Evolutionary conservation across 2,888 invertebrate genomes (phyloP).

Genomic region (Cataglyphis altisquamis): DNA sequence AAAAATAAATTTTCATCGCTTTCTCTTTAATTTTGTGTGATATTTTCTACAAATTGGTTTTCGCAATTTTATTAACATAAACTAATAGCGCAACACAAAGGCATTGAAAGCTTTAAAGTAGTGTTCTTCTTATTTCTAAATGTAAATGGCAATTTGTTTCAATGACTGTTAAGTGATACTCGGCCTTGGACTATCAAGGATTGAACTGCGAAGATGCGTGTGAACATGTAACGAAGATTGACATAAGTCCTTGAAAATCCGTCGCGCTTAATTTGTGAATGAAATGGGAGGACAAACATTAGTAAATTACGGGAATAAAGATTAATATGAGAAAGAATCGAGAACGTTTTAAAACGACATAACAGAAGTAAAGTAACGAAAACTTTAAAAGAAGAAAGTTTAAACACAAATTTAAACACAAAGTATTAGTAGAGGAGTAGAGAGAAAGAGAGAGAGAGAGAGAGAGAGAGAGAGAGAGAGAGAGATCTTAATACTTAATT

Average conservation of each 20-base stretch:
- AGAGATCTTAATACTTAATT: constrained; percentile 32
- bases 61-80: neutral
- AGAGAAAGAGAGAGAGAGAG: neutral
- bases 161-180: constrained; percentile 25
- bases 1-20: neutral
- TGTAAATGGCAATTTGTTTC: constrained; percentile 50
- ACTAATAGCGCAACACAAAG: neutral
- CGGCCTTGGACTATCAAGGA: constrained; percentile 42
- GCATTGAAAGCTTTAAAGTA: constrained; percentile 23
- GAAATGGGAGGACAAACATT: neutral
- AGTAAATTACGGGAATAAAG: neutral
- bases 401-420: constrained; percentile 9
- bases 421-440: neutral
- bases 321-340: constrained; percentile 2
- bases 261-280: neutral
- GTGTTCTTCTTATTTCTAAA: constrained; percentile 7
- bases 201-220: constrained; percentile 27
- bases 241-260: constrained; percentile 20
- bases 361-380: neutral
- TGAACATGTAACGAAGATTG: constrained; percentile 19
- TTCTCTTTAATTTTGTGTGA: neutral
- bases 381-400: constrained; percentile 8
- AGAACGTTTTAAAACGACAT: neutral
- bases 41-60: neutral
- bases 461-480: too few relatives aligned